Evolutionary conservation across 2,888 invertebrate genomes (phyloP).

Genomic region (Tenthredo livida): DNA sequence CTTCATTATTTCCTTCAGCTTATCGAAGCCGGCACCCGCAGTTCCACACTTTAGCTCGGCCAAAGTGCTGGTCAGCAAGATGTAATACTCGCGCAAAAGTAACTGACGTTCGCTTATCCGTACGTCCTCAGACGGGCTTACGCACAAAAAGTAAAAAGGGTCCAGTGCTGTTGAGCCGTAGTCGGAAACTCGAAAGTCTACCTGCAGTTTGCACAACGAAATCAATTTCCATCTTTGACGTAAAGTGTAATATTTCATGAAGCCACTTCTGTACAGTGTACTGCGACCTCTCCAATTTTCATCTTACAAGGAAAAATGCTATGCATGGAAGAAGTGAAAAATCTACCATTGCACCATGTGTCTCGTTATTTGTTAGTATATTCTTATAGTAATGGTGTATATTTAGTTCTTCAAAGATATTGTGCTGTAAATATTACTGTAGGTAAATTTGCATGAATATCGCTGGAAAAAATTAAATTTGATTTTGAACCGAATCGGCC

Average conservation of each 20-base stretch:
- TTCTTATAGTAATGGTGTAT: not conserved
- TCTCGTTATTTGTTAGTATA: not conserved
- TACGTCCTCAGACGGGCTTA: constrained; percentile 69
- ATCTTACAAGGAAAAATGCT: not conserved
- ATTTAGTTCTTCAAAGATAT: not conserved
- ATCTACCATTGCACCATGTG: not conserved
- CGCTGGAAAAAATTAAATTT: not conserved
- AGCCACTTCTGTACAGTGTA: not conserved
- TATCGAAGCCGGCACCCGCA: constrained; percentile 63
- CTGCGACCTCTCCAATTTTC: not conserved
- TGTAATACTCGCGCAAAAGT: constrained; percentile 67
- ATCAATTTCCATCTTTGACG: constrained; percentile 27
- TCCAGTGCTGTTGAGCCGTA: constrained; percentile 78
- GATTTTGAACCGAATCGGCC: constrained; percentile 54
- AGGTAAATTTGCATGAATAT: not conserved
- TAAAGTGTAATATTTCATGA: not conserved
- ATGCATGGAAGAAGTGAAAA: not conserved
- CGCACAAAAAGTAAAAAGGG: constrained; percentile 78
- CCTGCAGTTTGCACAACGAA: constrained; percentile 71
- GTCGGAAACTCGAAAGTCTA: constrained; percentile 78
- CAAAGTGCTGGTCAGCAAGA: constrained; percentile 64
- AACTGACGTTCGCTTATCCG: constrained; percentile 58
- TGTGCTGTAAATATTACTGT: not conserved
- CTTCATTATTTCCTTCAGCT: constrained; percentile 61
- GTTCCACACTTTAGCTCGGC: constrained; percentile 66